phyloP scores from a whole-genome alignment of 1,140 invertebrate genomes.

The Drepana arcuata region DNA sequence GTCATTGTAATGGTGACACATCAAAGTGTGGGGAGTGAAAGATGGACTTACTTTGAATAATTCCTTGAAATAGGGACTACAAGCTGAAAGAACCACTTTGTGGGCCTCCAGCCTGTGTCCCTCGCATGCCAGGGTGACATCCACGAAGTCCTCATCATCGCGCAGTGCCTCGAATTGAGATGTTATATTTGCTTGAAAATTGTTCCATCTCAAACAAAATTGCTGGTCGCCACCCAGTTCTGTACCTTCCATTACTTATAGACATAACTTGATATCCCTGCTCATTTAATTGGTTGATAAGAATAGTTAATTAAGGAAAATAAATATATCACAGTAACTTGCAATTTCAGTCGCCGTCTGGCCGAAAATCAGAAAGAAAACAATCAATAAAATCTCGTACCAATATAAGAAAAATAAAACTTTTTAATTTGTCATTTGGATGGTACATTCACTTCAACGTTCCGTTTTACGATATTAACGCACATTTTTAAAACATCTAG shows the following conservation, averaged over 20 bases:
- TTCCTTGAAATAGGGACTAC: conserved; percentile 87
- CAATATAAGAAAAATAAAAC: conserved; percentile 73
- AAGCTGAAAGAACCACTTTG: conserved; percentile 85
- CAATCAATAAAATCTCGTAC: conserved; percentile 74
- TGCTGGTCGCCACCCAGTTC: conserved; percentile 81
- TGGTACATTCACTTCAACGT: conserved; percentile 69
- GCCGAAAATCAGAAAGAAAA: conserved; percentile 73
- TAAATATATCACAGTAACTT: conserved; percentile 73
- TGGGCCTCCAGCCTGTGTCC: conserved; percentile 83
- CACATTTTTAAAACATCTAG: conserved; percentile 11
- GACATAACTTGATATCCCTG: conserved; percentile 72
- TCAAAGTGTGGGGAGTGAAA: conserved; percentile 70
- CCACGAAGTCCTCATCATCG: conserved; percentile 86
- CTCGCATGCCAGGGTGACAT: conserved; percentile 87
- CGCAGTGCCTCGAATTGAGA: conserved; percentile 84
- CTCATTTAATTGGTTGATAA: conserved; percentile 72
- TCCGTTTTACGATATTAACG: conserved; percentile 30
- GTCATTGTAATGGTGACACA: conserved; percentile 72
- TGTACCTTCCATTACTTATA: conserved; percentile 74
- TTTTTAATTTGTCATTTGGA: conserved; percentile 73
- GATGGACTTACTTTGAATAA: conserved; percentile 81
- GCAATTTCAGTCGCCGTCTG: conserved; percentile 72
- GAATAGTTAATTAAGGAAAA: conserved; percentile 71
- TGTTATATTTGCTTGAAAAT: conserved; percentile 91
- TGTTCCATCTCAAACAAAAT: conserved; percentile 94